Base-by-base conservation (phyloP, 2,797 vertebrate genomes). In the Pristis pectinata region DNA sequence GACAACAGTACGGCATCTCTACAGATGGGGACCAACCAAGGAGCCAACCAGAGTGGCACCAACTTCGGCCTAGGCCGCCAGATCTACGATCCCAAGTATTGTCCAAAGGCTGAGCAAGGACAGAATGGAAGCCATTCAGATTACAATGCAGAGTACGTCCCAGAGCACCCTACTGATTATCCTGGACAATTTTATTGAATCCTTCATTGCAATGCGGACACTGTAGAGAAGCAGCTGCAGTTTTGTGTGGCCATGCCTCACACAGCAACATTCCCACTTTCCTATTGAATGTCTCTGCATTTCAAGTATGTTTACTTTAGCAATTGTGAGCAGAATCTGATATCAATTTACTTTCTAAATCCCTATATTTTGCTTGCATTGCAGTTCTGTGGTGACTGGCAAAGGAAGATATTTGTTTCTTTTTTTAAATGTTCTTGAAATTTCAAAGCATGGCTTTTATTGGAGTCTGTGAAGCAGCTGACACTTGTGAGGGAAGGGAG, bases 11-110 rank as follows among this genome's bases (percentile, higher is more conserved):
- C 98, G 95, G 98, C 99, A 98, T 99, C 98, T 0, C 97, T 99
- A 93, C 99, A 99, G 97, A 99, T 99, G 98, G 99, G 99, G 94
- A 98, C 96, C 96, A 97, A 96, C 87, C 98, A 98, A 95, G 98
- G 98, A 0, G 98, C 98, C 96, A 99, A 97, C 96, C 98, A 99
- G 96, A 98, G 98, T 0, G 98, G 99, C 79, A 98, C 98, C 96
- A 98, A 98, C 96, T 99, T 99, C 0, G 98, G 99, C 61, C 96
- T 99, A 56, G 98, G 98, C 0, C 97, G 98, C 64, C 99, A 99
- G 97, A 99, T 99, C 96, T 99, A 97, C 0, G 98, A 99, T 94
- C 97, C 98, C 95, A 99, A 99, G 95, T 99, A 99, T 96, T 99
- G 98, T 96, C 97, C 98, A 0, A 97, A 97, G 95, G 95, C 97